Conservation (phyloP, 1,140 invertebrate species). For the Metopolophium dirhodum region DNA sequence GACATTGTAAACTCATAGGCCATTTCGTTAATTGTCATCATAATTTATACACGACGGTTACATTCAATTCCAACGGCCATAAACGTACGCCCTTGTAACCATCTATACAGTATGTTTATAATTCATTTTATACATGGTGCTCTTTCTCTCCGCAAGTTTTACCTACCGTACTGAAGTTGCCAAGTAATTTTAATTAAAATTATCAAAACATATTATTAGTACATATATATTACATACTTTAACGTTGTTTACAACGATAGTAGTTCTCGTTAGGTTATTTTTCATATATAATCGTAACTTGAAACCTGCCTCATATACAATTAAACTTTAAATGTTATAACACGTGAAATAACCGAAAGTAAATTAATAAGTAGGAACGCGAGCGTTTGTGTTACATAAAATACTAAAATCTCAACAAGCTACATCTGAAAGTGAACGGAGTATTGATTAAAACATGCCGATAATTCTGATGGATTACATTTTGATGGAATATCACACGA, state of each 20-base stretch:
- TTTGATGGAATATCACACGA: neutral
- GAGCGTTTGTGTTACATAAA: neutral
- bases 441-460: neutral
- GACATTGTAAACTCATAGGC: neutral
- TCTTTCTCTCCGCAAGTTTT: neutral
- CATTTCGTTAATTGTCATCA: neutral
- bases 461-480: neutral
- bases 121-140: neutral
- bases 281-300: neutral
- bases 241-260: neutral
- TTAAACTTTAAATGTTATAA: neutral
- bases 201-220: neutral
- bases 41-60: neutral
- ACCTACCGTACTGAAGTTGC: neutral
- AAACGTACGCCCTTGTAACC: neutral
- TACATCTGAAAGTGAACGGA: neutral
- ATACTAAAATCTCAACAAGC: neutral
- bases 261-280: neutral
- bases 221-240: neutral
- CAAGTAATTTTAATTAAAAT: constrained; percentile 19
- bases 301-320: neutral
- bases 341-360: neutral
- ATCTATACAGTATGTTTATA: neutral
- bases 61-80: neutral
- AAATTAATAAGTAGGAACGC: neutral